Conservation (phyloP, 2,888 invertebrate genomes). For the Heliconius charithonia region DNA sequence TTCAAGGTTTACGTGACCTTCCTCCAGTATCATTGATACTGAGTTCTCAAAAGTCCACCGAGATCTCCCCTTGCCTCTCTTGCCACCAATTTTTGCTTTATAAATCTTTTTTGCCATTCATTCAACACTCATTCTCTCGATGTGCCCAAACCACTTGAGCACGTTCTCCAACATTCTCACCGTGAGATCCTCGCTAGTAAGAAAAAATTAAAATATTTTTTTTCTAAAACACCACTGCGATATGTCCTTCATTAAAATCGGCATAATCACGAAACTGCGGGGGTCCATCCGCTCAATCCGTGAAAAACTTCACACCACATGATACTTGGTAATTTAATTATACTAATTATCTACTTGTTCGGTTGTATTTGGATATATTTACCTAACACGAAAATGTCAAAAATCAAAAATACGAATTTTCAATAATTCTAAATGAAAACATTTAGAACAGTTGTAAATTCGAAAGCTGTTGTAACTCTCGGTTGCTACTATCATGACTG, state of each 20-base stretch:
- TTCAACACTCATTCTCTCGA: neutral
- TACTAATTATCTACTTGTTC: neutral
- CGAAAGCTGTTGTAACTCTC: too few species aligned
- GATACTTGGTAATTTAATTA: constrained; percentile 12
- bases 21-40: neutral
- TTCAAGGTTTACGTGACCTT: neutral
- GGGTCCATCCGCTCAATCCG: constrained; percentile 33
- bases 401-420: too few species aligned
- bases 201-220: neutral
- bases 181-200: neutral
- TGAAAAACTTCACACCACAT: constrained; percentile 22
- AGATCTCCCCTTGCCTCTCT: neutral
- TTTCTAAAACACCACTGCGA: constrained; percentile 49
- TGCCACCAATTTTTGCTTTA: neutral
- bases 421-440: too few species aligned
- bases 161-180: neutral
- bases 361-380: neutral
- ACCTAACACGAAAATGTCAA: too few species aligned
- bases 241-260: constrained; percentile 56
- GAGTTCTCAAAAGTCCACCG: neutral
- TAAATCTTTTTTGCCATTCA: neutral
- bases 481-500: too few species aligned
- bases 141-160: neutral
- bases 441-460: too few species aligned
- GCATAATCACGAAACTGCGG: constrained; percentile 55